Base-by-base conservation (phyloP, 2,113 vertebrate species). In the Otolemur garnettii region DNA sequence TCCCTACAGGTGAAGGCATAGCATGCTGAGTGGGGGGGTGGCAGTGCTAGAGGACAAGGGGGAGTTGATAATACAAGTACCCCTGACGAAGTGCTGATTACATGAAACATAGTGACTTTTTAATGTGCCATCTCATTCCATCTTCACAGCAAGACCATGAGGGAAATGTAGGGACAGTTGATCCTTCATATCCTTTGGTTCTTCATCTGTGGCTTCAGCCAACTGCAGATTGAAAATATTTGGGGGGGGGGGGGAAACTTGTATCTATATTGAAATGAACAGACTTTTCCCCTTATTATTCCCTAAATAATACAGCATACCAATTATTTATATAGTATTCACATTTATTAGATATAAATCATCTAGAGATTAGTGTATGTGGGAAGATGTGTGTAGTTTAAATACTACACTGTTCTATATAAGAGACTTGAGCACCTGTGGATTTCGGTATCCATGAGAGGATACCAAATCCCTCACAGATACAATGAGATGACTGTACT, bases 1-100 rank as follows among this genome's bases (percentile, higher is more conserved):
- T 22, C 45, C 11, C 21, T 26, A 0, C 14, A 17, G 66, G 19
- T 45, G 0, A 2, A n/a, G 28, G 19, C 5, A 1, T 21, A 64
- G 57, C 69, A 4, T 19, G 28, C 45, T 62, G 33, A 55, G 55
- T 10, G 10, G 2, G 30, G 18, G 33, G 24, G 19, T n/a, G 9
- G 5, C 15, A 80, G 7, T 28, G 3, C 5, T 55, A 50, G 69
- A 55, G 7, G 42, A 7, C 6, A 7, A 8, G 4, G 15, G 8
- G 8, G 30, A 53, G 3, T 38, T 18, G 60, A 5, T 35, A 33
- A 81, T 13, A 1, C n/a, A 42, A 21, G 60, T 35, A 55, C 4
- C 14, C 8, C 22, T 7, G 4, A 33, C 4, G 30, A 19, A 5
- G 2, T 69, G 19, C 68, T 45, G 18, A 66, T 38, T 21, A 30